Evolutionary conservation across 1,140 invertebrate species (phyloP).

Genomic region (Brachystomella parvula): DNA sequence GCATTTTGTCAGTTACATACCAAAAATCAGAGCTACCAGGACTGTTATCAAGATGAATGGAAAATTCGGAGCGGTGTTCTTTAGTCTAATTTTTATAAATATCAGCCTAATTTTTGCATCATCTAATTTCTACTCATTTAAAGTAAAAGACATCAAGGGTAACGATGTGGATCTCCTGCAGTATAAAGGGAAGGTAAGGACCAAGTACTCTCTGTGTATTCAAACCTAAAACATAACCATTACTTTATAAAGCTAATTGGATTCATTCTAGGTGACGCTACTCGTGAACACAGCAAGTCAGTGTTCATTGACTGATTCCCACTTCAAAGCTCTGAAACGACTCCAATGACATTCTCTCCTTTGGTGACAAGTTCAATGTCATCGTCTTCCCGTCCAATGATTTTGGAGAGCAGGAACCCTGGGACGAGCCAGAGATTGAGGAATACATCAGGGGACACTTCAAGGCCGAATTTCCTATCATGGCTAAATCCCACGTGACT

Average conservation of each 20-base stretch:
- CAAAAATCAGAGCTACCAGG: no score
- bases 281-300: slow-evolving; percentile 54
- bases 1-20: no score
- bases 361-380: slow-evolving; percentile 40
- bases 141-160: background rate
- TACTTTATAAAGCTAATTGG: no score
- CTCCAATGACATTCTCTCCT: slow-evolving; percentile 47
- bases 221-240: no score
- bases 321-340: slow-evolving; percentile 48
- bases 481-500: slow-evolving; percentile 52
- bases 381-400: slow-evolving; percentile 40
- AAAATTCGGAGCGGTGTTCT: no score
- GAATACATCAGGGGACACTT: slow-evolving; percentile 43
- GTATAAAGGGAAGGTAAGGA: background rate
- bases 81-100: background rate
- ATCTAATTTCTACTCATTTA: slow-evolving; percentile 5
- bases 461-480: slow-evolving; percentile 45
- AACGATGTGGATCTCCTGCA: background rate
- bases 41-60: no score
- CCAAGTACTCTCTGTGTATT: no score
- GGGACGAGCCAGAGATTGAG: slow-evolving; percentile 43
- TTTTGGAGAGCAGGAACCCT: slow-evolving; percentile 50
- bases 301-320: slow-evolving; percentile 51
- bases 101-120: background rate
- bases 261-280: slow-evolving; percentile 48